Base-by-base conservation (phyloP, 2,888 invertebrate species). In the Choristoneura rosaceana region DNA sequence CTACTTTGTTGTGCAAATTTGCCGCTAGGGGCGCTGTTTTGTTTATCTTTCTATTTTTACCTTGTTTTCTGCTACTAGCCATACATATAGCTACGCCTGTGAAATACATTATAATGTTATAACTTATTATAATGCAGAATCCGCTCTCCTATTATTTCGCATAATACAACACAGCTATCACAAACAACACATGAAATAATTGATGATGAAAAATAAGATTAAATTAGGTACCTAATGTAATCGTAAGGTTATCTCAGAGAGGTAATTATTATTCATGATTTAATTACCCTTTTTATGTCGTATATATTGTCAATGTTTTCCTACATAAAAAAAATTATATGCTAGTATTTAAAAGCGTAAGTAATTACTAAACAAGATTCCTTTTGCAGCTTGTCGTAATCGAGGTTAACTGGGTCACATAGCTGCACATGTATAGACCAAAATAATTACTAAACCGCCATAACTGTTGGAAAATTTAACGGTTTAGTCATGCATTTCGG, bases 321-420 rank as follows among this genome's bases (percentile, higher is more conserved):
- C 62, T 45, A 63, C 25, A 45, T 52, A 63, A 33, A 63, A 33
- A 63, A 63, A 33, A 50, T 50, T 64, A 12, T 0, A 50, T 15
- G n/a, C 3, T n/a, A n/a, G 34, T 33, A 55, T 15, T 17, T 15
- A 52, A 47, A 47, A 47, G n/a, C 9, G 8, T 55, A 38, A n/a
- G 34, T 34, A 33, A 10, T 63, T 33, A 25, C 25, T 25, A 47
- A 41, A 41, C 64, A 34, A 64, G 50, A 59, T 59, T 38, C 63
- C 63, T 47, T 47, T 47, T 63, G 33, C 4, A 63, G 47, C 17
- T 63, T 17, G 33, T 47, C 25, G 62, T 41, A 61, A 62, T 34
- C 64, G 34, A 64, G 64, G 34, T 50, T 10, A 50, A 50, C 50
- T 47, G 1, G 33, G 33, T 45, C 14, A 33, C 8, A 7, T 4